Percentiles rank a stretch among this genome's conserved stretches.
phyloP scores from a whole-genome alignment of 2,797 vertebrate species.

The Phylloscopus collybita region DNA sequence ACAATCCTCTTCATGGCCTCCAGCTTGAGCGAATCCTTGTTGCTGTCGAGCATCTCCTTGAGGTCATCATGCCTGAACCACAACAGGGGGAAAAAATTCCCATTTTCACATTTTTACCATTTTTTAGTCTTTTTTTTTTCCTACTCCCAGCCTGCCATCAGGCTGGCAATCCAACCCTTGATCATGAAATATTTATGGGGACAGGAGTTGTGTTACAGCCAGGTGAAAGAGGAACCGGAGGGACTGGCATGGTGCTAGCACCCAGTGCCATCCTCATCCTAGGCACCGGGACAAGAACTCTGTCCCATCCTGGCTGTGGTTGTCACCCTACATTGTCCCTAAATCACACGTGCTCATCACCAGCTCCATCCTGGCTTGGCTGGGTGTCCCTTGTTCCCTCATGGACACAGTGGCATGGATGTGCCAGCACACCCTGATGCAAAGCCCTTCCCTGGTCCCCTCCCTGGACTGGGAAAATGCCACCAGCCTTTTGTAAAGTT shows the following conservation, averaged over 20 bases:
- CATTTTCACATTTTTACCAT: background rate
- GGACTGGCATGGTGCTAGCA: background rate
- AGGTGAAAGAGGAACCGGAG: conserved; percentile 24
- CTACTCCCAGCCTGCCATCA: background rate
- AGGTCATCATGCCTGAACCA: conserved; percentile 92
- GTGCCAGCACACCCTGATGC: fast-evolving
- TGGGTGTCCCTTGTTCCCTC: background rate
- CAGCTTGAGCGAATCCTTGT: conserved; percentile 98
- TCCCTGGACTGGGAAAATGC: background rate
- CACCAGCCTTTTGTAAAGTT: background rate
- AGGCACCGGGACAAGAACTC: background rate
- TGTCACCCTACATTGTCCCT: background rate
- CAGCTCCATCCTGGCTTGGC: background rate
- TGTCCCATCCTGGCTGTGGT: fast-evolving
- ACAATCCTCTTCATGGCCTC: conserved; percentile 99
- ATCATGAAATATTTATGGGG: conserved; percentile 66
- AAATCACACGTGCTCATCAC: background rate
- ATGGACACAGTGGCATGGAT: background rate
- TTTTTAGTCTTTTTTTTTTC: background rate
- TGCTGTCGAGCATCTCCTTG: conserved; percentile 99
- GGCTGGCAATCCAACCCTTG: background rate
- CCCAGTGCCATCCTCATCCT: background rate
- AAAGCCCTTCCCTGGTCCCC: background rate
- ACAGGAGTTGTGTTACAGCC: conserved; percentile 42
- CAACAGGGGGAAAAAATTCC: fast-evolving